phyloP scores from a whole-genome alignment of 2,113 vertebrate genomes.

The Vidua macroura region DNA sequence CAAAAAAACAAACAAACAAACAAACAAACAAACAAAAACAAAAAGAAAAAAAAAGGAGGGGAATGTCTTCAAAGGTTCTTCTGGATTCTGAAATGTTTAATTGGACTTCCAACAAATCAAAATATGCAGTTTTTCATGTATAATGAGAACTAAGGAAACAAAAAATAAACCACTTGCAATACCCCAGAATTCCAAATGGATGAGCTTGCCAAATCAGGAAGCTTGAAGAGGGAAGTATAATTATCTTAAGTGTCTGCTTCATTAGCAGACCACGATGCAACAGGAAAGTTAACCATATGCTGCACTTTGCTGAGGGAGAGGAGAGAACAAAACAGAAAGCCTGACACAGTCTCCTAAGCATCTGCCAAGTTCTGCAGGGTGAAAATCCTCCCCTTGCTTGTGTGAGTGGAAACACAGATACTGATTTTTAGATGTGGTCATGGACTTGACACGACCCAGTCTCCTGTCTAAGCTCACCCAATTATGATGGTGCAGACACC shows the following conservation, averaged over 20 bases:
- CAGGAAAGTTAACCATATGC: neutral
- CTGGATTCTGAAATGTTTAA: constrained; percentile 49
- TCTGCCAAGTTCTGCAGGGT: neutral
- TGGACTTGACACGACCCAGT: accelerated
- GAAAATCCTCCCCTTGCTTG: neutral
- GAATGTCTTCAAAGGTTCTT: constrained; percentile 51
- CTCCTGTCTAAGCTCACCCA: neutral
- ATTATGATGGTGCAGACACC: neutral
- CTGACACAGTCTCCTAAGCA: neutral
- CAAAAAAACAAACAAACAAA: no score
- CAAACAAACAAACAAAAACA: no score
- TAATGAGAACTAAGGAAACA: constrained; percentile 23
- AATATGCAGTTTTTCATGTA: constrained; percentile 25
- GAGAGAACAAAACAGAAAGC: neutral
- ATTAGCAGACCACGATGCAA: neutral
- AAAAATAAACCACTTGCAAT: constrained; percentile 6
- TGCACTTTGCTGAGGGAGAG: neutral
- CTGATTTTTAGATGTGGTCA: neutral
- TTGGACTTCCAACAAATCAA: constrained; percentile 57
- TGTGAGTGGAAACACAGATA: neutral
- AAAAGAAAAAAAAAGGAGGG: neutral
- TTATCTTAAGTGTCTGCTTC: neutral
- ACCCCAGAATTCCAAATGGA: neutral
- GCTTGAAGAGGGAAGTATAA: neutral
- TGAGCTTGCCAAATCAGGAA: constrained; percentile 7